Base-by-base conservation (phyloP, 2,113 vertebrate genomes). In the Conger conger region DNA sequence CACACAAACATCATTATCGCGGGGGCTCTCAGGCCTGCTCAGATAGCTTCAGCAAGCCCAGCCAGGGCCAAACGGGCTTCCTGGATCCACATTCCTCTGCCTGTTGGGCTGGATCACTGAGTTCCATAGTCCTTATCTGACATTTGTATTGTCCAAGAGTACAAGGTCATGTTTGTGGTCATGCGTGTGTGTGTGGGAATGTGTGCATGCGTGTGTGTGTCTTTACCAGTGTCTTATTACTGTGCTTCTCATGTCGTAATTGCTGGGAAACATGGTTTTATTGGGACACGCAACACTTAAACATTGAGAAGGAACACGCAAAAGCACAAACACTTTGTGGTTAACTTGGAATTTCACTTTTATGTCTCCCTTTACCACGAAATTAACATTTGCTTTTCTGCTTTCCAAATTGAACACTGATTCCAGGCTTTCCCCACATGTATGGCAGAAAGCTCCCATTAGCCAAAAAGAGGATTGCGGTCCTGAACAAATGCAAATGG, bases 171-270 rank as follows among this genome's bases (percentile, higher is more conserved):
- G 40, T 42, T 7, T 30, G 68, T 33, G 27, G 68, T 33, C 68
- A 63, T 81, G 37, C 76, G 84, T 80, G 54, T 68, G 16, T 76
- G 0, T 85, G 16, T 73, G 40, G 76, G 11, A 57, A 17, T 73
- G 40, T 81, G 79, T 77, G 84, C 18, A 33, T 81, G 73, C 80
- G 82, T 86, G 76, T 84, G 35, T 84, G 33, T 80, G 16, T 84
- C 50, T 35, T 36, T 82, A 7, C 42, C 53, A 82, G 73, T 76
- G n/a, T 15, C 30, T 33, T 76, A 23, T 63, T 63, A 27, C 4
- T 20, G 27, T 27, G 23, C 18, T 27, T 23, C 27, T 63, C 3
- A 63, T 63, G 20, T 63, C 20, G 27, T 23, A 63, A 60, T 23
- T 60, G 23, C 27, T 23, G 57, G 23, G 27, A 60, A 23, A 60